Base-by-base conservation (phyloP, 2,113 vertebrate genomes). In the Oreochromis niloticus region DNA sequence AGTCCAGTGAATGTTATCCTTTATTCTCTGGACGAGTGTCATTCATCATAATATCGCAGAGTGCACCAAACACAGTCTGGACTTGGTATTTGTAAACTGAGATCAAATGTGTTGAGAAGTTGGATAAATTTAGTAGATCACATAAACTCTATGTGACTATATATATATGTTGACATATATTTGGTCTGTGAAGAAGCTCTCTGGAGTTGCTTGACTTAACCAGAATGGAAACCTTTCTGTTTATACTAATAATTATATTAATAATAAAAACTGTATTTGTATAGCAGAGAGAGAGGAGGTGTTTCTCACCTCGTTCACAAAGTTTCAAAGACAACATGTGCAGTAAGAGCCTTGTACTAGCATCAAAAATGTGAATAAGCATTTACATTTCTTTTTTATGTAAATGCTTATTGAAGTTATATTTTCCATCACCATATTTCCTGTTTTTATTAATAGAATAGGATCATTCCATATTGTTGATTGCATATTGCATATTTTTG, bases 81-180 rank as follows among this genome's bases (percentile, higher is more conserved):
- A 54, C 61, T 80, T 34, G 9, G 16, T 46, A 61, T 56, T 71
- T 63, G 2, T 30, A 68, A 16, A 66, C 59, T 3, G 22, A 80
- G 12, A 56, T 83, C 36, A 85, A 12, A 61, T 27, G 24, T 36
- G 6, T 36, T 82, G 24, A 30, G 13, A 84, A 12, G 6, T 19
- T 46, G 3, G 7, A 36, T n/a, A 7, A 0, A 63, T 63, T n/a
- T 36, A 12, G 32, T n/a, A 63, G 11, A 63, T 63, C 32, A 12
- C 34, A 63, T n/a, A 7, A 36, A 63, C 32, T 34, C 3, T 36
- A n/a, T 61, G 19, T 34, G 30, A 63, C 34, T 52, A 0, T n/a
- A 2, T 12, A 1, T 1, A 0, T 22, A 1, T 52, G 27, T 36
- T 36, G 7, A 36, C 7, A 1, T 2, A 2, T 22, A 2, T 13